Base-by-base conservation (phyloP, 2,113 vertebrate species). In the Aptenodytes patagonicus region DNA sequence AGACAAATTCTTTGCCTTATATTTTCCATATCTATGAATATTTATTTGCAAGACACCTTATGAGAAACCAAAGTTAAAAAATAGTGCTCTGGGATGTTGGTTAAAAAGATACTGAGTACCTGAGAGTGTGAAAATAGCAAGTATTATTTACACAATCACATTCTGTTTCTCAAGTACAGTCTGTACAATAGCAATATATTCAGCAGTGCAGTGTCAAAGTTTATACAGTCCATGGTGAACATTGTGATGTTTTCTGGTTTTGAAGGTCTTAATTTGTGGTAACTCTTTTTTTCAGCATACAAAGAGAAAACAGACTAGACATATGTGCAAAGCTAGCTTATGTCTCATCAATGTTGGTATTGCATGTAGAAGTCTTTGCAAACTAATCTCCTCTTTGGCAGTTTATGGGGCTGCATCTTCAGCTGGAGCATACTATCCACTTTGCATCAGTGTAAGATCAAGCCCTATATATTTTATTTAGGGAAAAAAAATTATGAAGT, bases 391-490 rank as follows among this genome's bases (percentile, higher is more conserved):
- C 42, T 62, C 21, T 90, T 84, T 22, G 17, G 29, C 21, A 38
- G 20, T 42, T 38, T 52, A 51, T 21, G 18, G 68, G 36, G 20
- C 81, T 83, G 36, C 20, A n/a, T 49, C 54, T 93, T 93, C 55
- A 92, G 34, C 47, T 92, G 65, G 22, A 92, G 31, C 42, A 15
- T 31, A 22, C 52, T 69, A 64, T 31, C 32, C 36, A 44, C 40
- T 81, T 95, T 77, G 66, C 60, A 47, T 71, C 66, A 83, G 28
- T 64, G 82, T 88, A 91, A 87, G 87, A 93, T 65, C 64, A 87
- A 94, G 36, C 49, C 19, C n/a, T 58, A 51, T 64, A 87, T 95
- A 86, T 94, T 98, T 95, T 64, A 92, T 92, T 94, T 72, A 71
- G 55, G 75, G 68, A 88, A 86, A 86, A 78, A 76, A 80, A 72